A percentile compares a stretch with the other conserved stretches of the same genome.
Conservation (phyloP, 2,888 invertebrate genomes). For the Eilema griseolum region DNA sequence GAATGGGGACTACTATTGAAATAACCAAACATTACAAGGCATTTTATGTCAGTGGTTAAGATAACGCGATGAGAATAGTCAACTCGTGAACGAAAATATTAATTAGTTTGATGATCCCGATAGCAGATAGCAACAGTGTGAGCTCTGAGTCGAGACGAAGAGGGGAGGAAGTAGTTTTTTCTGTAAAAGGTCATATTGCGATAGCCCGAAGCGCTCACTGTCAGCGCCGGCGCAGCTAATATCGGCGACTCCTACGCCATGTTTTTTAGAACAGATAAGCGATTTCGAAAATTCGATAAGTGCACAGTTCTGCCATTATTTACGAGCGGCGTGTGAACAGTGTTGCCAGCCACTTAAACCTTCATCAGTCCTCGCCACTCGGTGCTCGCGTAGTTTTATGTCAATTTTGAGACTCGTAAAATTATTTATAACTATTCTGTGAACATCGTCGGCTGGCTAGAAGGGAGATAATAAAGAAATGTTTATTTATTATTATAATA, state of each 20-base stretch:
- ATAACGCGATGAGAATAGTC: slow-evolving; percentile 22
- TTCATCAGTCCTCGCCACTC: slow-evolving; percentile 68
- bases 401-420: slow-evolving; percentile 64
- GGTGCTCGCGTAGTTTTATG: slow-evolving; percentile 47
- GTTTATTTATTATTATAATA: slow-evolving; percentile 23
- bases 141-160: not conserved
- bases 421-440: slow-evolving; percentile 69
- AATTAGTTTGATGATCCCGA: slow-evolving; percentile 49
- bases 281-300: slow-evolving; percentile 65
- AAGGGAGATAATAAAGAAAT: slow-evolving; percentile 15
- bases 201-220: slow-evolving; percentile 56
- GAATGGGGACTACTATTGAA: not conserved
- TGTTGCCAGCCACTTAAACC: slow-evolving; percentile 61
- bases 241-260: slow-evolving; percentile 29
- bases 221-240: slow-evolving; percentile 39
- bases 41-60: slow-evolving; percentile 8
- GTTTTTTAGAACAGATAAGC: slow-evolving; percentile 66
- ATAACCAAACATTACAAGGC: slow-evolving; percentile 18
- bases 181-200: slow-evolving; percentile 63
- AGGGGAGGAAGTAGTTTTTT: slow-evolving; percentile 18
- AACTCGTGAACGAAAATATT: slow-evolving; percentile 35
- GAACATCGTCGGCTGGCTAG: slow-evolving; percentile 44
- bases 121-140: slow-evolving; percentile 51
- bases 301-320: slow-evolving; percentile 61
- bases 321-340: slow-evolving; percentile 49